Evolutionary conservation across 2,797 vertebrate species (phyloP), one percentile per base, ranked within the genome.

Genomic region (Lacerta viridis): DNA sequence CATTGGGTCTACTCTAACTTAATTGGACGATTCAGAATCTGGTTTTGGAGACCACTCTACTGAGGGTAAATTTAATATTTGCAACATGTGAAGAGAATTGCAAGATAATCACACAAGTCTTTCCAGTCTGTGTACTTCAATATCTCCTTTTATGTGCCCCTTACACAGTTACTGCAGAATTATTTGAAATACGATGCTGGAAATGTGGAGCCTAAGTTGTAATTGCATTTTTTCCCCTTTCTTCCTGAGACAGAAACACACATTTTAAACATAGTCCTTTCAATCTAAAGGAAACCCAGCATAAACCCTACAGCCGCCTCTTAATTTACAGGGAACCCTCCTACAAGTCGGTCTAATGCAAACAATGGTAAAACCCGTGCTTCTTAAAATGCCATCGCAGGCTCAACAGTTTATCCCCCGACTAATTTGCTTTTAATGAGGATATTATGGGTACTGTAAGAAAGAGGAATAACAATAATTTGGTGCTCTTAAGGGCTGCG

Each of bases 371-470:
- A 6, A 88, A 64, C 0, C 2, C 85, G 84, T 91, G 59, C 66
- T 75, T 50, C 27, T 93, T 87, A 92, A 90, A 79, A 39, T 93
- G 33, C 64, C 86, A 36, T 17, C 25, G 39, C 84, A 55, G 68
- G 85, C 55, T 83, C 7, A 43, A 83, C 3, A 75, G 2, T 91
- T 95, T 68, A 88, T 69, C 1, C 29, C 25, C 43, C 79, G 23
- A 89, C 71, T 74, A 86, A 90, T 93, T 90, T 93, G 39, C 55
- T 88, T 94, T 94, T 86, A 92, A 82, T 85, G 5, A 91, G 39
- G 36, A 64, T 50, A 91, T 72, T 84, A 89, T 2, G 29, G 43
- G 7, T 86, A 8, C 25, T 88, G 71, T 80, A 15, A 89, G 87
- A 90, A 92, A 87, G 36, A 87, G 41, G 91, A 50, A 80, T 15